These are phyloP conservation scores for Cephus runcator DNA, from an alignment of 2,888 invertebrate species.

Conservation along the genomic window DNA sequence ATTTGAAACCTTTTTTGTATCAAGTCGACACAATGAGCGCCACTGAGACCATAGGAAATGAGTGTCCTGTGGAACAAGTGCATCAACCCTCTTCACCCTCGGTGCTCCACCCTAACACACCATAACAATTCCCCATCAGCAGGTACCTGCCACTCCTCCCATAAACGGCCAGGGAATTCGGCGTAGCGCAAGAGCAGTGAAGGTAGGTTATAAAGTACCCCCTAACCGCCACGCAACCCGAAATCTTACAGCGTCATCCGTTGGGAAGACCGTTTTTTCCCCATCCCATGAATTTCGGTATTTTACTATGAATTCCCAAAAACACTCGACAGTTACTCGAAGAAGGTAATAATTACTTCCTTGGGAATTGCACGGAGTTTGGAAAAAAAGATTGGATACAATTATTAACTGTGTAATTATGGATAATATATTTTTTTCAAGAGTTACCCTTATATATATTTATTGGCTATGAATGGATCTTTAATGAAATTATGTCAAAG, in stretches of 20 bases:
- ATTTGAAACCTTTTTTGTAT: neutral
- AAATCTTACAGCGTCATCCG: conserved; percentile 8
- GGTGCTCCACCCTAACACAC: conserved; percentile 12
- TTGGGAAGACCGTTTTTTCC: neutral
- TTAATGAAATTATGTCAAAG: neutral
- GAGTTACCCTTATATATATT: neutral
- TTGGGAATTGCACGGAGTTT: neutral
- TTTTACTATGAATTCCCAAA: neutral
- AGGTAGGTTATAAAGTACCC: neutral
- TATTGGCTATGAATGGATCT: neutral
- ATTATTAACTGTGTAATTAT: neutral
- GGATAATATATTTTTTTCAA: neutral
- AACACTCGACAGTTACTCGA: neutral
- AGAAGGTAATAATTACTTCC: neutral
- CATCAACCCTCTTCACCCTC: conserved; percentile 39
- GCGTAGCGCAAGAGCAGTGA: neutral
- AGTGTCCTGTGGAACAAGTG: conserved; percentile 45
- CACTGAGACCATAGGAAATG: conserved; percentile 38
- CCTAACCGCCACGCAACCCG: conserved; percentile 8
- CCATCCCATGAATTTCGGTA: neutral
- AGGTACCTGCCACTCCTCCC: conserved; percentile 32
- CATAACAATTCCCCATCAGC: conserved; percentile 33
- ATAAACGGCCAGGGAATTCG: conserved; percentile 4
- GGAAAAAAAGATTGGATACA: neutral
- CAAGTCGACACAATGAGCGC: conserved; percentile 27